phyloP scores from a whole-genome alignment of 2,888 invertebrate species.

The Phaonia tiefii region DNA sequence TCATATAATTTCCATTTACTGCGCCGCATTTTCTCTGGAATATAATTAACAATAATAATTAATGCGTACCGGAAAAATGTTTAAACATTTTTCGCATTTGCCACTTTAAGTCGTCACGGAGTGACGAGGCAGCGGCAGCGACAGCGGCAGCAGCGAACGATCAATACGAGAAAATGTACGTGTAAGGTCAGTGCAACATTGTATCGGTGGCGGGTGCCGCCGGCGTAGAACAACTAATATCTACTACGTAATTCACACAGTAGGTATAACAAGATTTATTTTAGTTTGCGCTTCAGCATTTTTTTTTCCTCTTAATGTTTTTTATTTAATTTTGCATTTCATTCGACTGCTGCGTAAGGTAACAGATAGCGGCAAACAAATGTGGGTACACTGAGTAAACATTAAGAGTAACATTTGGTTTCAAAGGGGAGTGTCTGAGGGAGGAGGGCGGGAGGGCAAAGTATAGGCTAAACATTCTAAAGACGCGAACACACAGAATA shows the following conservation, averaged over 20 bases:
- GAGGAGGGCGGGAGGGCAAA: too few relatives aligned
- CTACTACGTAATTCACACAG: constrained; percentile 3
- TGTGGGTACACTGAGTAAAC: background rate
- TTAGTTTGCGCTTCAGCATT: constrained; percentile 10
- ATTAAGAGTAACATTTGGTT: background rate
- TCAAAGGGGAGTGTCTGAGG: background rate
- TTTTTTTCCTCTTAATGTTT: background rate
- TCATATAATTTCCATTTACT: constrained; percentile 17
- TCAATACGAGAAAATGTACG: constrained; percentile 13
- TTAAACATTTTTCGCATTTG: constrained; percentile 20
- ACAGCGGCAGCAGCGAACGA: background rate
- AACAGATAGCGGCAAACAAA: background rate
- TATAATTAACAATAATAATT: constrained; percentile 8
- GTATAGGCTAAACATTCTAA: background rate
- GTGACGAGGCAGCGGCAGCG: too few relatives aligned
- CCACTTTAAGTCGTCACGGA: too few relatives aligned
- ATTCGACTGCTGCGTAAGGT: background rate
- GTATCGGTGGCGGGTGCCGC: background rate
- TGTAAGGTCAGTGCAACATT: constrained; percentile 31
- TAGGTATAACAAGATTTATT: constrained; percentile 12
- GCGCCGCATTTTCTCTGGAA: constrained; percentile 1
- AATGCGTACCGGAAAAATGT: constrained; percentile 2
- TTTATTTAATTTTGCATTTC: background rate
- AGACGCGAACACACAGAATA: background rate
- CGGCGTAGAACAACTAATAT: constrained; percentile 13